Conservation (phyloP, 1,140 invertebrate species). For the Drosophila paulistorum region DNA sequence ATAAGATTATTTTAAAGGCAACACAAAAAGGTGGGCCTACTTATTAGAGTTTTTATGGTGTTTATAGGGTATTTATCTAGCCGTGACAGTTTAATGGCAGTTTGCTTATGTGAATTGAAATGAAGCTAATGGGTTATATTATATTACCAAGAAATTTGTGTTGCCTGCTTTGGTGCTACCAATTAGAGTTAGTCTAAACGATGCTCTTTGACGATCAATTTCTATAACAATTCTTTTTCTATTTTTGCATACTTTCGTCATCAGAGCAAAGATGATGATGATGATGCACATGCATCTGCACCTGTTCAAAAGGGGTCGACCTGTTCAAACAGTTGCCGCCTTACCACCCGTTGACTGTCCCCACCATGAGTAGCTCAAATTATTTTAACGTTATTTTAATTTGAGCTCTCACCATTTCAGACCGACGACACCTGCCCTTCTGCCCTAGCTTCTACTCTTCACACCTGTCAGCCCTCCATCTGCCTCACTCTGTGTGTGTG, state of each 20-base stretch:
- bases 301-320: background rate
- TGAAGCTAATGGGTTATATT: slow-evolving; percentile 4
- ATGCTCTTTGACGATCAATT: background rate
- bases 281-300: too few relatives aligned
- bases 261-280: too few relatives aligned
- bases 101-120: background rate
- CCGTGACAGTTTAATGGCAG: background rate
- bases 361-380: slow-evolving; percentile 63
- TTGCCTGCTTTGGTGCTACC: background rate
- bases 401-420: slow-evolving; percentile 51
- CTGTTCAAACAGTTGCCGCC: background rate
- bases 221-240: background rate
- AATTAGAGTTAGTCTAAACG: background rate
- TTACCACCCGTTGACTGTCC: background rate
- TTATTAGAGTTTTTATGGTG: too few relatives aligned
- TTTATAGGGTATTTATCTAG: background rate
- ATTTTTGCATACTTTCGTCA: too few relatives aligned
- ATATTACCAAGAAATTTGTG: background rate
- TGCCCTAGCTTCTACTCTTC: background rate
- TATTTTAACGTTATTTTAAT: slow-evolving; percentile 81
- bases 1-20: too few relatives aligned
- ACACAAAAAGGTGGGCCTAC: too few relatives aligned
- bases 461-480: slow-evolving; percentile 25
- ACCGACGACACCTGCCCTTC: slow-evolving; percentile 41
- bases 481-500: too few relatives aligned